These are phyloP conservation scores for Agriopis marginaria DNA, from an alignment of 2,888 invertebrate species.

Conservation along the genomic window DNA sequence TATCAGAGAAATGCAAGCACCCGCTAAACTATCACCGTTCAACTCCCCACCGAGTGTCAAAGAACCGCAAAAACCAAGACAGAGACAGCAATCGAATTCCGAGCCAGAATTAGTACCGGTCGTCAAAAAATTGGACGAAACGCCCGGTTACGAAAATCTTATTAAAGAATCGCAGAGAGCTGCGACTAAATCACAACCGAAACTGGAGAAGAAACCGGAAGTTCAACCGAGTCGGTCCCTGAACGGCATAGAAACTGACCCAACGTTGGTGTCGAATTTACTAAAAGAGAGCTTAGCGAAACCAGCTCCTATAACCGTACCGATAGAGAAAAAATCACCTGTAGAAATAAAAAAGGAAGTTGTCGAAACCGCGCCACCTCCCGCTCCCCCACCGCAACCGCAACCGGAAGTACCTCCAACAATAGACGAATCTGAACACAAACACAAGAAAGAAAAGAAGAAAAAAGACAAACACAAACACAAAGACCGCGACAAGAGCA, in stretches of 20 bases:
- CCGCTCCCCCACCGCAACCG: conserved; percentile 49
- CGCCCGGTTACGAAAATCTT: conserved; percentile 87
- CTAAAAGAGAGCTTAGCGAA: conserved; percentile 88
- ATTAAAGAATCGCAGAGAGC: conserved; percentile 84
- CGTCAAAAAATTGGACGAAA: conserved; percentile 88
- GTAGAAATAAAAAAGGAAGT: conserved; percentile 65
- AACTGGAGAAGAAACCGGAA: conserved; percentile 69
- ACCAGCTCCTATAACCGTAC: conserved; percentile 77
- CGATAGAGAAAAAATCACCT: conserved; percentile 72
- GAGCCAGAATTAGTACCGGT: conserved; percentile 88
- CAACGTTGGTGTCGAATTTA: conserved; percentile 89
- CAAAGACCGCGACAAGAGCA: conserved; percentile 91
- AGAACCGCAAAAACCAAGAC: conserved; percentile 64
- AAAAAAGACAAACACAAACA: conserved; percentile 93
- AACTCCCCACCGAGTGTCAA: conserved; percentile 74
- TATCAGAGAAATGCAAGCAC: conserved; percentile 77
- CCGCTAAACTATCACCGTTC: conserved; percentile 80
- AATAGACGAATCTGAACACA: conserved; percentile 68
- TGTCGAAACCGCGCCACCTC: conserved; percentile 52
- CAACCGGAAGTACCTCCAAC: conserved; percentile 46
- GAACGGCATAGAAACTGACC: conserved; percentile 91
- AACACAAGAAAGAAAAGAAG: conserved; percentile 89
- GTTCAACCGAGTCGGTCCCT: conserved; percentile 66
- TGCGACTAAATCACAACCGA: conserved; percentile 61
- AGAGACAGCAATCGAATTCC: conserved; percentile 78